Evolutionary conservation across 2,888 invertebrate species (phyloP).

Genomic region (Augiades crinisus): DNA sequence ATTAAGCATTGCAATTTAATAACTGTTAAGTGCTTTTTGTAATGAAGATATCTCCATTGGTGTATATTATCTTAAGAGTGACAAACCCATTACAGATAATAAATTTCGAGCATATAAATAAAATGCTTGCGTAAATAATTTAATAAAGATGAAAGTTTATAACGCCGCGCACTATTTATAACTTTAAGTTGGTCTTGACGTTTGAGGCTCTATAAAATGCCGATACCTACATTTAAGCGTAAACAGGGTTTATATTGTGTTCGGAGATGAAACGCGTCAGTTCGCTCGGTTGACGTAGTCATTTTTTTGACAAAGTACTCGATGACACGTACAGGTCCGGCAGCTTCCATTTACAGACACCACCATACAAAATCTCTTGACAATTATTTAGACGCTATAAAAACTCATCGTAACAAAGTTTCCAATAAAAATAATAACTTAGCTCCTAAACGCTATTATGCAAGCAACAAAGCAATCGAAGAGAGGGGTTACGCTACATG

Average conservation of each 20-base stretch:
- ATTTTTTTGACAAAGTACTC: conserved; percentile 17
- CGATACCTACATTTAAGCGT: conserved; percentile 10
- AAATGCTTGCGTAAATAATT: not conserved
- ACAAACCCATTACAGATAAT: not conserved
- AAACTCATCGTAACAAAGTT: no score
- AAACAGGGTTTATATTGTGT: conserved; percentile 12
- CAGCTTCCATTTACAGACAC: conserved; percentile 13
- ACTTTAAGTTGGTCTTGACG: not conserved
- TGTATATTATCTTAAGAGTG: conserved; percentile 14
- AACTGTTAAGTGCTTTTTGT: conserved; percentile 20
- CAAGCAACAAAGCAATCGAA: not conserved
- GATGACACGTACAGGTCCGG: conserved; percentile 12
- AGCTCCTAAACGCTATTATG: not conserved
- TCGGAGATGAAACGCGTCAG: conserved; percentile 6
- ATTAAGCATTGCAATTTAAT: conserved; percentile 16
- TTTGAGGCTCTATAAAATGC: not conserved
- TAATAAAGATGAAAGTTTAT: not conserved
- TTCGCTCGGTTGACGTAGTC: conserved; percentile 3
- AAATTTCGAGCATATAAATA: not conserved
- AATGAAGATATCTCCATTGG: conserved; percentile 20
- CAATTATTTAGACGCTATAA: conserved; percentile 1
- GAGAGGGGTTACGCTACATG: conserved; percentile 31
- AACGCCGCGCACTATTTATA: not conserved
- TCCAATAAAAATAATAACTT: no score
- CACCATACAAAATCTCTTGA: conserved; percentile 13